Evolutionary conservation across 2,113 vertebrate species (phyloP), one percentile per base, ranked within the genome.

Genomic region (Peucedramus taeniatus): DNA sequence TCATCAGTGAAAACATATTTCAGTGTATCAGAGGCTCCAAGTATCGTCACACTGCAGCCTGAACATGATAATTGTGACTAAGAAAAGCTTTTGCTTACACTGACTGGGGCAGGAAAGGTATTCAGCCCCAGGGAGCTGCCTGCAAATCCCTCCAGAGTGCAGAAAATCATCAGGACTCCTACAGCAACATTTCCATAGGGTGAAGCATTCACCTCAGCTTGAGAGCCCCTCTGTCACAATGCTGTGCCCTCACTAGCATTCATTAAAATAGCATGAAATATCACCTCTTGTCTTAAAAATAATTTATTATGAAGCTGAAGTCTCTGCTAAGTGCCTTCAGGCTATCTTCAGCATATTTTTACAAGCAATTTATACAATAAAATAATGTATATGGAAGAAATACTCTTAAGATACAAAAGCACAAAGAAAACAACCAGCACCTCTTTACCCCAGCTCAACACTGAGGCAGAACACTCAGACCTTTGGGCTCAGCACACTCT

Each of bases 31-130:
- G 53, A 60, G 18, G 40, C 27, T 61, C 18, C 27, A 35, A 22
- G 24, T 30, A 44, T 8, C 10, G 5, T 4, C 35, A 27, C 18
- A 10, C 30, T 30, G 18, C 0, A 0, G 39, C 15, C 22, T 31
- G 39, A 82, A 78, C 6, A 7, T 1, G 9, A 3, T 15, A 65
- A 50, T 4, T 9, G 24, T 17, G 47, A 24, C 20, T 8, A 30
- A 51, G 22, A 33, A 68, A 66, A 79, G 30, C 4, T 78, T 91
- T 78, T 47, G 10, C 10, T 71, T 18, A 3, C 11, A 6, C 14
- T 60, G 2, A 23, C 22, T 13, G 15, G 13, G 11, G 8, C 22
- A 68, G 37, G 17, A 59, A 71, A 79, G 22, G 9, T 20, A 31
- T 51, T 57, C n/a, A 54, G 64, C 5, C 33, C 17, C 13, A 42